Evolutionary conservation across 2,797 vertebrate species (phyloP), one percentile per base, ranked within the genome.

Genomic region (Paratrypauchen microcephalus): DNA sequence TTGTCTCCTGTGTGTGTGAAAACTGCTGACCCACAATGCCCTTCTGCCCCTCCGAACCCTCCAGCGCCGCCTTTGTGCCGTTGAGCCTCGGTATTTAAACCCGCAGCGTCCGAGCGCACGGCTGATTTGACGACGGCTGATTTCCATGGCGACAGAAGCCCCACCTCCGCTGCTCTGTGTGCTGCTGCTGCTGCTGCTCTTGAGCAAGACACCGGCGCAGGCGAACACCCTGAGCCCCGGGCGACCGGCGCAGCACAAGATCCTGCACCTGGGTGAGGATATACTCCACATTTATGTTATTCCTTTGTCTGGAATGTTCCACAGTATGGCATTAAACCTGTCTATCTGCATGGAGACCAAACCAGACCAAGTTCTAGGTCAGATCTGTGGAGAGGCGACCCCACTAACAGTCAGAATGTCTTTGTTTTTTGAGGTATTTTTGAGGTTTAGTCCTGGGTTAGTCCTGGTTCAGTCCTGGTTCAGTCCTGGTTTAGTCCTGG

Each of bases 231-330:
- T 91, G 72, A 79, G 73, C 5, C 76, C 90, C 0, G 89, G 74
- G 41, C 78, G 5, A 23, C 88, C 89, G 50, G 85, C 73, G 39
- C 91, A 91, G 73, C 89, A 93, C 77, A 93, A 93, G 86, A 80
- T 92, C 72, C 90, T 93, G 47, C 88, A 86, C 28, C 77, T 91
- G 55, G 92, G 91, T 93, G 87, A 93, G 91, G 70, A 56, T 12
- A 61, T 1, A n/a, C 21, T 12, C 1, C 39, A 16, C 24, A 24
- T 56, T 11, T 56, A 56, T 24, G n/a, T n/a, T n/a, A n/a, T n/a
- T n/a, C n/a, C n/a, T n/a, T n/a, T n/a, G n/a, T n/a, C n/a, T 5
- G 30, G 30, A 36, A 36, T 36, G 32, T 36, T 9, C 32, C 32
- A 9, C 7, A 36, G 7, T 36, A 6, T 36, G 32, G 8, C 32